Conservation (phyloP, 2,113 vertebrate genomes). For the Perccottus glenii region DNA sequence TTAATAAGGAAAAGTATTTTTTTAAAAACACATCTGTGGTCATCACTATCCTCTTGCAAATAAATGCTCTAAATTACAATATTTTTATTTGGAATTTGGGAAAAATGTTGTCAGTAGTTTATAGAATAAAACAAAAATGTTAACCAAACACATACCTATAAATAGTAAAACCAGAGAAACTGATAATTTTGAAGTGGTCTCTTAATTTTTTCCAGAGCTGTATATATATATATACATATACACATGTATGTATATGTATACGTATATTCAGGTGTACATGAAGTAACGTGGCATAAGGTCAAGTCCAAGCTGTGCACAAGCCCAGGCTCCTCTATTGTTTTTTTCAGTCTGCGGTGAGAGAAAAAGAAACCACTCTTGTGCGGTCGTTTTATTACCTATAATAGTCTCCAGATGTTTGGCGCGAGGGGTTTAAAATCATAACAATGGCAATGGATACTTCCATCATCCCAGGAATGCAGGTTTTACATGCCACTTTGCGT, state of each 20-base stretch:
- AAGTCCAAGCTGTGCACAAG: constrained; percentile 23
- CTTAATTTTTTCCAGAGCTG: too few species aligned
- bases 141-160: too few species aligned
- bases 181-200: too few species aligned
- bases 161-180: too few species aligned
- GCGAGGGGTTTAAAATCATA: constrained; percentile 48
- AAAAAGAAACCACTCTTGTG: constrained; percentile 58
- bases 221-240: too few species aligned
- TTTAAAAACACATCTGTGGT: too few species aligned
- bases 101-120: too few species aligned
- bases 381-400: constrained; percentile 66
- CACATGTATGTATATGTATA: background rate
- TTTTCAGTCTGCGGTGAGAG: constrained; percentile 70
- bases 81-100: too few species aligned
- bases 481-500: constrained; percentile 47
- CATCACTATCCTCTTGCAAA: too few species aligned
- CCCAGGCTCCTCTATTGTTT: constrained; percentile 69
- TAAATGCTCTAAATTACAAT: too few species aligned
- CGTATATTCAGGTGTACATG: constrained; percentile 18
- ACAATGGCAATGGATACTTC: constrained; percentile 45
- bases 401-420: constrained; percentile 75
- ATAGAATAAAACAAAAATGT: too few species aligned
- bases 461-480: constrained; percentile 33
- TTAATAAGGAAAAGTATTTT: too few species aligned
- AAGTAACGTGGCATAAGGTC: constrained; percentile 44